Evolutionary conservation across 2,797 vertebrate species (phyloP), one percentile per base, ranked within the genome.

Genomic region (Sebastes iracundus): DNA sequence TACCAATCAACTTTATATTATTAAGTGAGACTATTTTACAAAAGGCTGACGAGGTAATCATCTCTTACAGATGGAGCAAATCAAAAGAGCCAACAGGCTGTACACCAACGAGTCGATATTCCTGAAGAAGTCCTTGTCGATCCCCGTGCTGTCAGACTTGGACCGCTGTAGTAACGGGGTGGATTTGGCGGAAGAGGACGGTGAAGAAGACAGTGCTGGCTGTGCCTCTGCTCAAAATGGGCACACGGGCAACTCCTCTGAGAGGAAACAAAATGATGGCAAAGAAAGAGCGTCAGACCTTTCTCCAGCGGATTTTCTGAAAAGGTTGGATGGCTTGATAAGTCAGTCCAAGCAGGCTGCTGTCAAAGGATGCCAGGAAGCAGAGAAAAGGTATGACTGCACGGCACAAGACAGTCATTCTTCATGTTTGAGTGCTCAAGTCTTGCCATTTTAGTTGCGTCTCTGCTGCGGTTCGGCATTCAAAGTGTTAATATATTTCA

Each of bases 91-190:
- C 52, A 99, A 98, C 87, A 95, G 97, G 56, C 95, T 99, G 75
- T 99, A 98, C 94, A 97, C 97, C 69, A 98, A 97, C 2, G 98
- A 99, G 91, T 97, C 97, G 0, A 98, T 99, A 88, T 99, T 97
- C 94, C 95, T 97, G 73, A 98, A 97, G 92, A 96, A 96, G 84
- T 96, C 94, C 3, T 90, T 99, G 75, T 95, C 88, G 12, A 98
- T 99, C 94, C 98, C 98, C 0, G 79, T 95, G 56, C 87, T 95
- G 74, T 89, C 89, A 1, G 95, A 95, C 55, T 79, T 91, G 23
- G 80, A 92, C 12, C 89, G 78, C 33, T 59, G 90, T 18, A 82
- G 80, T 56, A 93, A 92, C 20, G 85, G 86, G 5, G 63, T 83
- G 25, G 73, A 90, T 73, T 84, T 86, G 7, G 63, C 76, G 23